Percentiles rank a stretch among this genome's conserved stretches.
phyloP scores from a whole-genome alignment of 2,888 invertebrate species.

The Stenoptilia bipunctidactyla region DNA sequence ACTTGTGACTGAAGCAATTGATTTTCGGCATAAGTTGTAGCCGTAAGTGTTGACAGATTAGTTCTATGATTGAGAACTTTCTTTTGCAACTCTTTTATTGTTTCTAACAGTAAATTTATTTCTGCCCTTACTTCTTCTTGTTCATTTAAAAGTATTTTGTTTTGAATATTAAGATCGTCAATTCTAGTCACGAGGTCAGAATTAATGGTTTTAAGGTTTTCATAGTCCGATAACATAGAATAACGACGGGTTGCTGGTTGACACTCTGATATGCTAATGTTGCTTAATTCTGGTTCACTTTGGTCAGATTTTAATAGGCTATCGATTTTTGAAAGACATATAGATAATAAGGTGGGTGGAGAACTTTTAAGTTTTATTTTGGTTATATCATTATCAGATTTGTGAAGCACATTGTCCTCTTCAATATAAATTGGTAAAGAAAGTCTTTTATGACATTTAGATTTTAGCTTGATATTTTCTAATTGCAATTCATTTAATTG shows the following conservation, averaged over 20 bases:
- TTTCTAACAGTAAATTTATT: constrained; percentile 36
- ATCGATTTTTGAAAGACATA: constrained; percentile 41
- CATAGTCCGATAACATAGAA: constrained; percentile 9
- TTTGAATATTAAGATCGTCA: constrained; percentile 26
- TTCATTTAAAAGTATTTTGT: constrained; percentile 33
- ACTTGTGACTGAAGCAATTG: constrained; percentile 47
- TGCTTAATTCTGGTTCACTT: constrained; percentile 15
- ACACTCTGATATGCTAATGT: too few species aligned
- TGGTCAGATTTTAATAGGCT: constrained; percentile 30
- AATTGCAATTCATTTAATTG: constrained; percentile 28
- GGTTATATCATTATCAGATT: too few species aligned
- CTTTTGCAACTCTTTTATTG: constrained; percentile 44
- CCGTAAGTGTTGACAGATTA: constrained; percentile 49
- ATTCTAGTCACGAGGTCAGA: constrained; percentile 22
- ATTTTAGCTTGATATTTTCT: constrained; percentile 34
- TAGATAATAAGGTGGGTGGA: constrained; percentile 44
- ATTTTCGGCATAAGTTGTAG: constrained; percentile 57
- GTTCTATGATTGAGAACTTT: constrained; percentile 50
- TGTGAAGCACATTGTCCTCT: too few species aligned
- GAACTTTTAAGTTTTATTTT: constrained; percentile 13
- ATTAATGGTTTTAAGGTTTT: constrained; percentile 27
- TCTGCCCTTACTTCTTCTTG: constrained; percentile 35
- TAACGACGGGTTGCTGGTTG: too few species aligned
- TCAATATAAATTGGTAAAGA: constrained; percentile 2
- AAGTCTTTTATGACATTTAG: constrained; percentile 8